phyloP scores from a whole-genome alignment of 2,113 vertebrate genomes.

The Anthoscopus minutus region DNA sequence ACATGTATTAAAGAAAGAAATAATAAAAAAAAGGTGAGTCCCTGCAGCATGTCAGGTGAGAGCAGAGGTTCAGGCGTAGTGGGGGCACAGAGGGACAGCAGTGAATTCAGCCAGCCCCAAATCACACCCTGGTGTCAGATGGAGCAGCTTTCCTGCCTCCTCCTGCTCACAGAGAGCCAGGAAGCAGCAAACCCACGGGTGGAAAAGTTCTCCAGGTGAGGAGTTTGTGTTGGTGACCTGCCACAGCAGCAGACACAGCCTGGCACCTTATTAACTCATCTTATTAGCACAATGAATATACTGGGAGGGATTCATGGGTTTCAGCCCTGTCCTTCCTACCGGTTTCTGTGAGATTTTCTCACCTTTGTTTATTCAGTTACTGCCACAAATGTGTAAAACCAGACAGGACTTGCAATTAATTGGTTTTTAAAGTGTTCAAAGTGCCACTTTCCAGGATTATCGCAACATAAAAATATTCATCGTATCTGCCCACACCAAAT shows the following conservation, averaged over 20 bases:
- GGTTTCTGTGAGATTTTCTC: not conserved
- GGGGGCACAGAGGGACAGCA: accelerated
- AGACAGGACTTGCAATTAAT: not conserved
- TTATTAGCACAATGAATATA: not conserved
- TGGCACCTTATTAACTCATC: not conserved
- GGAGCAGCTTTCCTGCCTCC: not conserved
- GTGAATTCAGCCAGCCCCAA: not conserved
- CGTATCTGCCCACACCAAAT: conserved; percentile 40
- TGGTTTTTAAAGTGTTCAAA: not conserved
- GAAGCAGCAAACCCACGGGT: not conserved
- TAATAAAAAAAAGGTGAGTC: accelerated
- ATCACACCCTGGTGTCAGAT: not conserved
- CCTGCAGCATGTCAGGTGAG: not conserved
- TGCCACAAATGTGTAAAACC: not conserved
- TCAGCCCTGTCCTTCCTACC: not conserved
- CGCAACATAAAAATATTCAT: conserved; percentile 39
- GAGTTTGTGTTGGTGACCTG: not conserved
- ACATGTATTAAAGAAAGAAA: not conserved
- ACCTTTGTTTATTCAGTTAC: not conserved
- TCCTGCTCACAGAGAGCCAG: not conserved
- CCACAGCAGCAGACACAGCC: conserved; percentile 1
- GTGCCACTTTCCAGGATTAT: not conserved
- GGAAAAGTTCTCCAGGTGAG: not conserved
- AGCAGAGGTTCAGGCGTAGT: not conserved
- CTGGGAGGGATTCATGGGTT: not conserved